These are phyloP conservation scores for Ctenosaura bakeri DNA, from an alignment of 2,797 vertebrate genomes.

Conservation along the genomic window DNA sequence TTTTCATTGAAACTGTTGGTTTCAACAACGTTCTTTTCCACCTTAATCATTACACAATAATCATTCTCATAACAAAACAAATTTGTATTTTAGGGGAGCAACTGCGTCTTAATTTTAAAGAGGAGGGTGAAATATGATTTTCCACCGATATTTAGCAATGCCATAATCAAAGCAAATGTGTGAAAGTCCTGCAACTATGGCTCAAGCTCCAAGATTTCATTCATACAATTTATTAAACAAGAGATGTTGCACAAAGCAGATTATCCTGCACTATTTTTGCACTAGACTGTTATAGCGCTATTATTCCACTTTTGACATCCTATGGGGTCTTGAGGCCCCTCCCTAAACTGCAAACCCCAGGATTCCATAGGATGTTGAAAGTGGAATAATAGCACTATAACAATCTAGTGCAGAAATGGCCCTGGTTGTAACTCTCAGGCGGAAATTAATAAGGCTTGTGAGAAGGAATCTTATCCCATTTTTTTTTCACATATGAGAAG, in stretches of 20 bases:
- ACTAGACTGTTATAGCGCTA: too few relatives aligned
- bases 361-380: too few relatives aligned
- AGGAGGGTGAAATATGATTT: background rate
- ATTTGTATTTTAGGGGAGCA: background rate
- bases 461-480: background rate
- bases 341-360: too few relatives aligned
- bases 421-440: background rate
- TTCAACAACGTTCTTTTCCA: too few relatives aligned
- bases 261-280: background rate
- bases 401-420: too few relatives aligned
- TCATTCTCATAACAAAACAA: background rate
- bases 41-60: background rate
- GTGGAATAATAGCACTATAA: too few relatives aligned
- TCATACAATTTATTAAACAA: constrained; percentile 14
- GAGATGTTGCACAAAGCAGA: background rate
- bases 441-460: background rate
- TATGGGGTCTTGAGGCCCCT: too few relatives aligned
- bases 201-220: background rate
- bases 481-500: fast-evolving
- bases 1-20: too few relatives aligned
- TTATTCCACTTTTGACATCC: too few relatives aligned
- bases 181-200: constrained; percentile 20
- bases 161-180: background rate
- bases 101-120: background rate
- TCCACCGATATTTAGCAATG: background rate